Evolutionary conservation across 2,888 invertebrate genomes (phyloP), one percentile per base, ranked within the genome.

Genomic region (Harmothoe impar): DNA sequence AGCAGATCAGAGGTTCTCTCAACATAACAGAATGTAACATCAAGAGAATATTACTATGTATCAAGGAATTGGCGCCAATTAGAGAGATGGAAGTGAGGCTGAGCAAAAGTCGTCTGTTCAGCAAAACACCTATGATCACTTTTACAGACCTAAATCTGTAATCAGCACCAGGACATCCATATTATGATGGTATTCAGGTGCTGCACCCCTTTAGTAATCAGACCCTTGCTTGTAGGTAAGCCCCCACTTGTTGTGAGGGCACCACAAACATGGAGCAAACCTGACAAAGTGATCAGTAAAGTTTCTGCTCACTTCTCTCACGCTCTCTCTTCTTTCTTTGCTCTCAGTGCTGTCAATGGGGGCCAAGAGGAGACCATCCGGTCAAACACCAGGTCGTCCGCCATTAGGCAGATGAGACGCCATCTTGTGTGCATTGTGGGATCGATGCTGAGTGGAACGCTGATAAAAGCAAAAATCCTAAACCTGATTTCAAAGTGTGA

Each of bases 371-470:
- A 1, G 62, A 43, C 43, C 43, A 43, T 43, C 43, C 62, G 62
- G 62, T 62, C 62, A 62, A 62, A 62, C 62, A 62, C 62, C 72
- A 29, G n/a, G 29, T 3, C 25, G 29, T 0, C 29, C 29, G 72
- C 72, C 72, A 72, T 72, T 72, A 72, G 72, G 5, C 72, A 25
- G 72, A 72, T 72, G 72, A 72, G 72, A 25, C 29, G 29, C 72
- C 72, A n/a, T n/a, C 23, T n/a, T n/a, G 62, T 62, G 12, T 62
- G 62, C 20, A 72, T 72, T 72, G 72, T 72, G 72, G 72, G 72
- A 62, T 7, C 43, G 62, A n/a, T 3, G 62, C 62, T 62, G 62
- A n/a, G 62, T 62, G 20, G 62, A n/a, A 62, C 20, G 23, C 62
- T n/a, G 62, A 20, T 20, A 62, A n/a, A 62, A n/a, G 62, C 20